Evolutionary conservation across 2,113 vertebrate species (phyloP).

Genomic region (Gymnocephalus cernua): DNA sequence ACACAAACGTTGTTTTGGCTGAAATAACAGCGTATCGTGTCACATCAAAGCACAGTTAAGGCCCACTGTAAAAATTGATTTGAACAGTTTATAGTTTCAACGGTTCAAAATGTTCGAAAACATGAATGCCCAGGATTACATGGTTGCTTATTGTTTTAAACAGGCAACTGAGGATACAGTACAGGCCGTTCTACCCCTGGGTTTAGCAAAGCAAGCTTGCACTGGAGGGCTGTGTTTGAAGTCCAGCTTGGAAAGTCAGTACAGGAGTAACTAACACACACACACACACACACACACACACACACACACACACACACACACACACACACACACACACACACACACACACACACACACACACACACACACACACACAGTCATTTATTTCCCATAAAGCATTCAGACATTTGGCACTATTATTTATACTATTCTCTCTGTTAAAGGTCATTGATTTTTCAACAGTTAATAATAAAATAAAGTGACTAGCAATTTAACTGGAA

Average conservation of each 20-base stretch:
- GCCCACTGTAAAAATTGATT: conserved; percentile 2
- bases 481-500: too few relatives aligned
- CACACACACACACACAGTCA: neutral
- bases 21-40: neutral
- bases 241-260: neutral
- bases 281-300: neutral
- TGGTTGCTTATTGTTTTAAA: neutral
- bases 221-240: neutral
- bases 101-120: neutral
- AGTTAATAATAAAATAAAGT: neutral
- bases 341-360: neutral
- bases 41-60: neutral
- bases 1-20: conserved; percentile 13
- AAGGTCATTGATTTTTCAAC: neutral
- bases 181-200: neutral
- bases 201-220: neutral
- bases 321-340: neutral
- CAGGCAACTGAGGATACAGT: neutral
- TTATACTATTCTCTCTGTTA: neutral
- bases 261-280: too few relatives aligned
- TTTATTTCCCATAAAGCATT: neutral
- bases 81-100: conserved; percentile 1
- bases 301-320: neutral
- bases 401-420: neutral
- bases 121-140: neutral